These are phyloP conservation scores for Orientallactaga sibirica DNA, from an alignment of 2,797 vertebrate species.

Conservation along the genomic window DNA sequence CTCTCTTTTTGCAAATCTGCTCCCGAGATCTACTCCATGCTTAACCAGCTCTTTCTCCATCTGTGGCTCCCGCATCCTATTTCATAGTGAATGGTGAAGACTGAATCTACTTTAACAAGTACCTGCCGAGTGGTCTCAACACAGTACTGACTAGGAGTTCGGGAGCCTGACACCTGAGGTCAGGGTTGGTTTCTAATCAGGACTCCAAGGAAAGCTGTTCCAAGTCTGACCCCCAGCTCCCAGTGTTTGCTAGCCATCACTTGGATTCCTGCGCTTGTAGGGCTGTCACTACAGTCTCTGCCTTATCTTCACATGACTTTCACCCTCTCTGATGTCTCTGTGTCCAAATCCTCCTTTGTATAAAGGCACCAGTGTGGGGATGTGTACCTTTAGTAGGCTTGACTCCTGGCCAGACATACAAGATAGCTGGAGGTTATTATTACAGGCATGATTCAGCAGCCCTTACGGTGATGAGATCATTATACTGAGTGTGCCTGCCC, in stretches of 20 bases:
- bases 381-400: too few relatives aligned
- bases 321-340: not conserved
- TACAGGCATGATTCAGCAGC: too few relatives aligned
- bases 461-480: too few relatives aligned
- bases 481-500: too few relatives aligned
- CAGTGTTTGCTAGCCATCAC: not conserved
- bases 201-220: too few relatives aligned
- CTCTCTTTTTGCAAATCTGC: not conserved
- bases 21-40: not conserved
- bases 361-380: too few relatives aligned
- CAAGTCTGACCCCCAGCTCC: accelerated
- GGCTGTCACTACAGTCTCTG: not conserved
- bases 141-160: not conserved
- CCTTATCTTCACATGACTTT: not conserved
- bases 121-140: not conserved
- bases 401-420: too few relatives aligned
- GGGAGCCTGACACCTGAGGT: not conserved
- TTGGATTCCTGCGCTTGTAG: not conserved
- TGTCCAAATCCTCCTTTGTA: not conserved
- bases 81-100: not conserved
- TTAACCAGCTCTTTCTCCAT: not conserved
- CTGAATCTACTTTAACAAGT: not conserved
- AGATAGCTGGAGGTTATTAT: too few relatives aligned
- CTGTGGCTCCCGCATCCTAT: not conserved
- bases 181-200: not conserved